phyloP scores from a whole-genome alignment of 2,113 vertebrate species.

The Eupsittula cactorum region DNA sequence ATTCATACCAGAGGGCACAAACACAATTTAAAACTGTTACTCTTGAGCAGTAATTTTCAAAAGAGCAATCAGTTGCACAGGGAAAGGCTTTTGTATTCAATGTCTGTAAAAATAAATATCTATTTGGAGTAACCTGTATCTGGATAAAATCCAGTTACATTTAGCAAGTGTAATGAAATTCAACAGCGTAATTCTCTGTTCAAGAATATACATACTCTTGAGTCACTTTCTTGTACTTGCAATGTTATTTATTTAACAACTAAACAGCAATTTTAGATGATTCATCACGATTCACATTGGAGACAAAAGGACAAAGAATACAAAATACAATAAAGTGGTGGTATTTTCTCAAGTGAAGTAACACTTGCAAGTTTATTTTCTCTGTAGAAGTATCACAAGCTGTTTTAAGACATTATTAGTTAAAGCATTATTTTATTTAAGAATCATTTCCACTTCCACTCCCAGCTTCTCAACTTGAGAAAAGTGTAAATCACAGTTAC shows the following conservation, averaged over 20 bases:
- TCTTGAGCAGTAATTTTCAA: background rate
- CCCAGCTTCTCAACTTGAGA: background rate
- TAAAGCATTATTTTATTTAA: background rate
- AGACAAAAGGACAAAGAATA: slow-evolving; percentile 36
- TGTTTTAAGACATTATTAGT: slow-evolving; percentile 26
- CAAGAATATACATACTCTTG: background rate
- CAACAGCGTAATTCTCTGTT: slow-evolving; percentile 21
- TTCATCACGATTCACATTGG: slow-evolving; percentile 60
- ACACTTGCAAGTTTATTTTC: slow-evolving; percentile 17
- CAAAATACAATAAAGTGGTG: background rate
- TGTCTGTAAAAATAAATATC: background rate
- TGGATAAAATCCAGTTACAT: slow-evolving; percentile 18
- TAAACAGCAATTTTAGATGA: slow-evolving; percentile 52
- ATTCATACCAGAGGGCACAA: background rate
- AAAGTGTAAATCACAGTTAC: slow-evolving; percentile 13
- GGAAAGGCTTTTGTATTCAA: background rate
- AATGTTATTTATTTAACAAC: slow-evolving; percentile 60
- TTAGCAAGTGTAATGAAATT: slow-evolving; percentile 16
- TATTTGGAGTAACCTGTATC: background rate
- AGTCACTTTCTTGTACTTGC: background rate
- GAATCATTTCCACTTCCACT: slow-evolving; percentile 32
- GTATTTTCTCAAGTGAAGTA: slow-evolving; percentile 17
- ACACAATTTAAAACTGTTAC: background rate
- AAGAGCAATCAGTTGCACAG: background rate
- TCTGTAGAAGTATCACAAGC: slow-evolving; percentile 11